Evolutionary conservation across 2,797 vertebrate genomes (phyloP), one percentile per base, ranked within the genome.

Genomic region (Syndactyla subalaris): DNA sequence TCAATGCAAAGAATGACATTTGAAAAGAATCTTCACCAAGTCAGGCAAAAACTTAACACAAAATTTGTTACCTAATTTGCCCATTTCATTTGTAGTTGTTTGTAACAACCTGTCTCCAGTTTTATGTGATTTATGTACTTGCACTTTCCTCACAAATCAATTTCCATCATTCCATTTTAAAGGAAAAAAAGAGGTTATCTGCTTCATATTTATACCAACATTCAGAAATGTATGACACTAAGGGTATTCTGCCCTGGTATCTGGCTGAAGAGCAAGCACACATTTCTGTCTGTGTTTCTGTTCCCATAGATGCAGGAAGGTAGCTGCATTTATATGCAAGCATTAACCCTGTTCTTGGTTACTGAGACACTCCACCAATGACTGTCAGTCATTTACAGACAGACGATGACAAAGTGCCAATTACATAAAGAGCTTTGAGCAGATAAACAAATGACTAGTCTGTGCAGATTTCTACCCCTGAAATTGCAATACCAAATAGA

Each of bases 341-440:
- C 59, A 85, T 54, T 82, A 93, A 91, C 20, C 18, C 48, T 67
- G 3, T 26, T 82, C 55, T 75, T 46, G 45, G 75, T 88, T 88
- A 88, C 58, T 90, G 57, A 83, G 58, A 38, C 52, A 74, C 45
- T 81, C 62, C 62, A 83, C 45, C 85, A 46, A 30, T 45, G 59
- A 73, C 66, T 91, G 72, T 27, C 68, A 71, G 14, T 46, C 80
- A 85, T 79, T 85, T 83, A 77, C 65, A 73, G 82, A 55, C 52
- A 89, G 36, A 94, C 41, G 61, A 88, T 85, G 63, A 78, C 65
- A 46, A 82, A 92, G 73, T 89, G 68, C 29, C 79, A 83, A 52
- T 79, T 85, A 94, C 14, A 34, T 82, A 93, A 89, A 83, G 67
- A 90, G 71, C 82, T 93, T 73, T 83, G 48, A 96, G 72, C 39